A percentile compares a stretch with the other conserved stretches of the same genome.
phyloP scores from a whole-genome alignment of 2,888 invertebrate species.

The Sarcophaga variegata region DNA sequence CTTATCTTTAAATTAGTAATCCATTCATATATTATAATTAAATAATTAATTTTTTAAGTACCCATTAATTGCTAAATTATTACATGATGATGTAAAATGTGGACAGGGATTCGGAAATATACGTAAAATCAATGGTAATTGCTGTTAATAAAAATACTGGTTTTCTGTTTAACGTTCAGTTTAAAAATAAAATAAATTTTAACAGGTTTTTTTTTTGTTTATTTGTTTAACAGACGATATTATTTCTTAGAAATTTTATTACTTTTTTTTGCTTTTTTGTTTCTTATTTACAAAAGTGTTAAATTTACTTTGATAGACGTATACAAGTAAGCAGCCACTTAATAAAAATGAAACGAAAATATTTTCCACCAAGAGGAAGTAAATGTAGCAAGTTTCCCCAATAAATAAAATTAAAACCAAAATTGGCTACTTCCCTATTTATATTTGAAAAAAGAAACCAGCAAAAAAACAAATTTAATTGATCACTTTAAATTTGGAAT shows the following conservation, averaged over 20 bases:
- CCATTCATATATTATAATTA: no score
- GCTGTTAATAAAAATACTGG: conserved; percentile 48
- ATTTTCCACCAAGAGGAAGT: conserved; percentile 42
- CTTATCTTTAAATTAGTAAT: no score
- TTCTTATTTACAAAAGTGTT: no score
- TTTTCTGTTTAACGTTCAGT: conserved; percentile 7
- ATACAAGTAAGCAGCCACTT: not conserved
- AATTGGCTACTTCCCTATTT: conserved; percentile 56
- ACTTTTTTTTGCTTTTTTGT: not conserved
- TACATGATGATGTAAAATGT: no score
- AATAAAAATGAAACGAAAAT: no score
- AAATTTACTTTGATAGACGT: conserved; percentile 25
- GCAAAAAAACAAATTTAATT: not conserved
- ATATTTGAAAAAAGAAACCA: not conserved
- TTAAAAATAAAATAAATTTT: conserved; percentile 15
- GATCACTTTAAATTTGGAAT: not conserved
- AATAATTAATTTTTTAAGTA: no score
- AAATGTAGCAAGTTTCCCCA: not conserved
- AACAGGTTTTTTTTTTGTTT: conserved; percentile 46
- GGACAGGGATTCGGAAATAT: no score
- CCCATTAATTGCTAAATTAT: no score
- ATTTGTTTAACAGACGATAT: conserved; percentile 17
- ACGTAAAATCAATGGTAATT: conserved; percentile 31
- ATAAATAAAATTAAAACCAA: conserved; percentile 13
- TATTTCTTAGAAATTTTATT: not conserved